Evolutionary conservation across 2,888 invertebrate genomes (phyloP).

Genomic region (Chymomyza fuscimana): DNA sequence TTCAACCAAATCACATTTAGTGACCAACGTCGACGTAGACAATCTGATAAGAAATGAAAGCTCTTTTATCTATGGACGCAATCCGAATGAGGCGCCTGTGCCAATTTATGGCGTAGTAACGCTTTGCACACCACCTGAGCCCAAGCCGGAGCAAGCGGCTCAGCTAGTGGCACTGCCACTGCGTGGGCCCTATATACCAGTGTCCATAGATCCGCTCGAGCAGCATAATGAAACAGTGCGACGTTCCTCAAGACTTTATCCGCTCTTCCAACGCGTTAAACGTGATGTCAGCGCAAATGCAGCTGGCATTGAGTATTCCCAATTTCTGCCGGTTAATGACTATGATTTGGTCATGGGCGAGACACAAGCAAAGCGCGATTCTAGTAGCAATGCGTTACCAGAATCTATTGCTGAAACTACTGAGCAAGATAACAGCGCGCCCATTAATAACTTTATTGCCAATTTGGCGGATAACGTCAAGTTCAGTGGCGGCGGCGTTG

Average conservation of each 20-base stretch:
- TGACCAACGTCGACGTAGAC: constrained; percentile 80
- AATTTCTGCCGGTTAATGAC: constrained; percentile 27
- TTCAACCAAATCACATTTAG: constrained; percentile 80
- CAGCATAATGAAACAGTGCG: constrained; percentile 66
- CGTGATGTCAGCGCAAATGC: constrained; percentile 42
- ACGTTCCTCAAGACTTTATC: constrained; percentile 75
- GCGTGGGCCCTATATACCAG: constrained; percentile 75
- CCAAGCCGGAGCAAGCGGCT: constrained; percentile 11
- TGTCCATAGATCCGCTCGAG: constrained; percentile 74
- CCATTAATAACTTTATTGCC: constrained; percentile 77
- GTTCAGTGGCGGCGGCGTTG: constrained; percentile 67
- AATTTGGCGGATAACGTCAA: constrained; percentile 78
- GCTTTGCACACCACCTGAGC: constrained; percentile 75
- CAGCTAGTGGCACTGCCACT: constrained; percentile 23
- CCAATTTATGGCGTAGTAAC: constrained; percentile 83
- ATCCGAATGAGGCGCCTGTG: constrained; percentile 81
- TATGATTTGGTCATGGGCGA: constrained; percentile 55
- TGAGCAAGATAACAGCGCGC: constrained; percentile 51
- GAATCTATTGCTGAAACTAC: constrained; percentile 15
- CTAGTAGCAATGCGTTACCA: constrained; percentile 12
- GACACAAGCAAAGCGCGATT: constrained; percentile 28
- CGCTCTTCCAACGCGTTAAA: constrained; percentile 68
- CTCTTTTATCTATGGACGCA: constrained; percentile 83
- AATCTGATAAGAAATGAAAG: constrained; percentile 77
- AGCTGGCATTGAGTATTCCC: constrained; percentile 25